Evolutionary conservation across 2,797 vertebrate species (phyloP), one percentile per base, ranked within the genome.

Genomic region (Emydoidea blandingii): DNA sequence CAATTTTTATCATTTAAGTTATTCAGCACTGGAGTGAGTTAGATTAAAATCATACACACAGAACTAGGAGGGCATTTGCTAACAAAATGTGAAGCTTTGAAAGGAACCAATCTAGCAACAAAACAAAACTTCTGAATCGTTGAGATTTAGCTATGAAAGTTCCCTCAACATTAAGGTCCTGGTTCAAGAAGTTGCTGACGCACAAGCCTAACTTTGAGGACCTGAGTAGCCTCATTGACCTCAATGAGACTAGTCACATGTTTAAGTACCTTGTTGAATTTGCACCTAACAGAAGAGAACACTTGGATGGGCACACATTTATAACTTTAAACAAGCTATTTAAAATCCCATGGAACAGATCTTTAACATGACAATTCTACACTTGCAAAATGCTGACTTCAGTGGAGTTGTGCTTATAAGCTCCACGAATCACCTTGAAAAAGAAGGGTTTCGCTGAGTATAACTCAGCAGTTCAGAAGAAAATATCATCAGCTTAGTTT

Each of bases 371-470:
- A 54, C 21, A 87, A 3, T 76, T 47, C 19, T 27, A 16, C 25
- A 47, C 41, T 29, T 76, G 85, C 54, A 65, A 59, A 87, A 41
- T 7, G 4, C 81, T 31, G 92, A 50, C 9, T 81, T 44, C n/a
- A 52, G 41, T 0, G 0, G 41, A 4, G 68, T 41, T 47, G 16
- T 81, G 44, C 80, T 65, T 52, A 41, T 4, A 74, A 23, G 21
- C 37, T 50, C 31, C 85, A 79, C 27, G 72, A 87, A 12, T 2
- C 53, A 15, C 3, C 50, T 25, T 29, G 8, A 79, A 52, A 74
- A 87, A 41, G 5, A 12, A 79, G 47, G 79, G 79, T 81, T 86
- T 86, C 56, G 23, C 54, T 83, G 74, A 34, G 53, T n/a, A 44
- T 3, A 9, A 31, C 8, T 85, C 76, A 92, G 27, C 31, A 53